Conservation (phyloP, 1,140 invertebrate genomes). For the Pseudachorutes palmiensis region DNA sequence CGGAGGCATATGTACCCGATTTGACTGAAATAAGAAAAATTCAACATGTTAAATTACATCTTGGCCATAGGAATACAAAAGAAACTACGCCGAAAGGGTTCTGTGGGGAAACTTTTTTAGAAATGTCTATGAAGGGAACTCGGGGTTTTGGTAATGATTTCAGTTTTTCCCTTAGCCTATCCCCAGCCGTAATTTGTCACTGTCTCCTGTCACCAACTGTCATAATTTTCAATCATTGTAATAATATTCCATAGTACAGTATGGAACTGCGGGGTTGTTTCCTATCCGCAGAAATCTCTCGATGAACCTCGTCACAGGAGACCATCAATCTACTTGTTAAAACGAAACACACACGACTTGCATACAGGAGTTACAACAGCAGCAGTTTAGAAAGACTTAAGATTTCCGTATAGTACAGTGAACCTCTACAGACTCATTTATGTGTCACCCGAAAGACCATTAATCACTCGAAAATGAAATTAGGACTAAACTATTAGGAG, state of each 20-base stretch:
- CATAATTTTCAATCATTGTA: constrained; percentile 12
- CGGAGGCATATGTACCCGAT: constrained; percentile 51
- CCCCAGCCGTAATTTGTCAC: background rate
- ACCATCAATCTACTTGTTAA: no score
- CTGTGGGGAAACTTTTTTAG: background rate
- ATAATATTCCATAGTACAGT: no score
- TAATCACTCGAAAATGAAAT: background rate
- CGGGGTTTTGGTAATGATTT: background rate
- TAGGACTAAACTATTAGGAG: background rate
- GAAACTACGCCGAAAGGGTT: constrained; percentile 1
- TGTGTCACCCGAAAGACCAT: background rate
- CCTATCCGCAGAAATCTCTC: no score
- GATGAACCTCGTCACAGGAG: no score
- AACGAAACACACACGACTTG: no score
- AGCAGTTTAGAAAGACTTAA: no score
- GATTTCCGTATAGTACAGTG: no score
- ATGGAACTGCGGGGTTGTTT: no score
- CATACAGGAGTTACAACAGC: no score
- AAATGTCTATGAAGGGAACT: background rate
- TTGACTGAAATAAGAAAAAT: constrained; percentile 42
- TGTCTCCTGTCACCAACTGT: constrained; percentile 16
- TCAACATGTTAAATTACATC: background rate
- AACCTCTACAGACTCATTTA: no score
- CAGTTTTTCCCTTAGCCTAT: background rate
- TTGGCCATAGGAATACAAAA: background rate